These are phyloP conservation scores for Bovichtus diacanthus DNA, from an alignment of 2,797 vertebrate genomes.

Conservation along the genomic window DNA sequence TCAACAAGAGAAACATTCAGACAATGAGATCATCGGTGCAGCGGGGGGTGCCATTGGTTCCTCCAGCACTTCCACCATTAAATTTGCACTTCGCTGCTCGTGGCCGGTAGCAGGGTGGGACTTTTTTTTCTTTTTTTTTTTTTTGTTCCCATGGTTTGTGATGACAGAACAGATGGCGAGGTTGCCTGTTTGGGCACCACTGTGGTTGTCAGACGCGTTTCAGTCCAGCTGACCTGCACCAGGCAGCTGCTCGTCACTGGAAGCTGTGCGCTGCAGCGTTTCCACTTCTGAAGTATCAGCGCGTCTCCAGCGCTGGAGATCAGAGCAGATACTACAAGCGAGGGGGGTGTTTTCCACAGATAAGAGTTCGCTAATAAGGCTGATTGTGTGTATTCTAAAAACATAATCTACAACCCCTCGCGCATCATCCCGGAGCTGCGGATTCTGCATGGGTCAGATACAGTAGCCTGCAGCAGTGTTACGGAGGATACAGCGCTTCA, in stretches of 20 bases:
- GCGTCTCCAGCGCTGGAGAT: conserved; percentile 25
- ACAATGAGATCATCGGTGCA: conserved; percentile 20
- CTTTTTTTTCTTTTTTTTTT: conserved; percentile 38
- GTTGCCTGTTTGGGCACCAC: conserved; percentile 58
- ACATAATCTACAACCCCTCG: conserved; percentile 16
- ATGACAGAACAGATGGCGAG: conserved; percentile 79
- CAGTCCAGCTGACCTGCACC: conserved; percentile 76
- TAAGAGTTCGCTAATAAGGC: background rate
- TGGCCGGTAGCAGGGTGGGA: conserved; percentile 58
- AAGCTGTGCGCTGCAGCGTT: conserved; percentile 59
- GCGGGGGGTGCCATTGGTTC: background rate
- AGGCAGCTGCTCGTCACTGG: conserved; percentile 73
- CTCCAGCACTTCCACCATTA: background rate
- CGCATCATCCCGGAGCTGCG: conserved; percentile 55
- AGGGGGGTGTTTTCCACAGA: background rate
- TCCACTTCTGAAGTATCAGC: conserved; percentile 31
- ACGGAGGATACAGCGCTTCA: conserved; percentile 55
- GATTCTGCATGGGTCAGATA: conserved; percentile 64
- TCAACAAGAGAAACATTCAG: conserved; percentile 15
- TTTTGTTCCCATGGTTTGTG: conserved; percentile 59
- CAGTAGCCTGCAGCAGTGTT: conserved; percentile 62
- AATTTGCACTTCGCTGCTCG: conserved; percentile 22
- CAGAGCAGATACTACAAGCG: conserved; percentile 2
- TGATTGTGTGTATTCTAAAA: conserved; percentile 16
- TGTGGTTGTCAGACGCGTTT: conserved; percentile 65